Evolutionary conservation across 2,797 vertebrate species (phyloP), one percentile per base, ranked within the genome.

Genomic region (Merluccius polli): DNA sequence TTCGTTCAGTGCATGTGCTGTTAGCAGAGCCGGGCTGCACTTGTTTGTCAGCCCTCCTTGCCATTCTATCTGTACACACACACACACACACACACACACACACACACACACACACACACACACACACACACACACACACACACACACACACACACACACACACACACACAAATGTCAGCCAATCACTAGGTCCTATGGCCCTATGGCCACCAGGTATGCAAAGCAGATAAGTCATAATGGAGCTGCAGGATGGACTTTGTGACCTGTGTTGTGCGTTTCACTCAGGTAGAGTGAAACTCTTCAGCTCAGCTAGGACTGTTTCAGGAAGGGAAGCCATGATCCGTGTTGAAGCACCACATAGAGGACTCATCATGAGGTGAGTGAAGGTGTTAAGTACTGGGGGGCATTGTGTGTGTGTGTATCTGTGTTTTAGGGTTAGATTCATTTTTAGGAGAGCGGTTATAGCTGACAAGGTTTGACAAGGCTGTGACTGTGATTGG

Each of bases 171-270:
- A 3, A 48, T 67, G 18, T 38, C 13, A 4, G 41, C 32, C 30
- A 76, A 71, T 74, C 10, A 73, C 65, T 72, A 12, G 27, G 75
- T 52, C 73, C 59, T 21, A 76, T 72, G 52, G 7, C 52, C n/a
- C 52, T 7, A 16, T 76, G 31, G 31, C 67, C 70, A 75, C 75
- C 68, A 71, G 48, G 36, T 75, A 72, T 0, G n/a, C 63, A 21
- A 70, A 48, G 76, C 18, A 70, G 84, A 89, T 89, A 78, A 71
- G 71, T 72, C 84, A 77, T 48, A 76, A 63, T 24, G 67, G 30
- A 13, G 8, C 10, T 13, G 44, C 68, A 11, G 8, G 38, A 15
- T 92, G 90, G 83, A 93, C 92, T 79, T 94, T 93, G 90, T 65
- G 75, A 82, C 74, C 81, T 75, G 70, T 48, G 24, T n/a, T 76